Percentiles rank a stretch among this genome's conserved stretches.
Conservation (phyloP, 2,797 vertebrate genomes). For the Hydrocynus forskahlii region DNA sequence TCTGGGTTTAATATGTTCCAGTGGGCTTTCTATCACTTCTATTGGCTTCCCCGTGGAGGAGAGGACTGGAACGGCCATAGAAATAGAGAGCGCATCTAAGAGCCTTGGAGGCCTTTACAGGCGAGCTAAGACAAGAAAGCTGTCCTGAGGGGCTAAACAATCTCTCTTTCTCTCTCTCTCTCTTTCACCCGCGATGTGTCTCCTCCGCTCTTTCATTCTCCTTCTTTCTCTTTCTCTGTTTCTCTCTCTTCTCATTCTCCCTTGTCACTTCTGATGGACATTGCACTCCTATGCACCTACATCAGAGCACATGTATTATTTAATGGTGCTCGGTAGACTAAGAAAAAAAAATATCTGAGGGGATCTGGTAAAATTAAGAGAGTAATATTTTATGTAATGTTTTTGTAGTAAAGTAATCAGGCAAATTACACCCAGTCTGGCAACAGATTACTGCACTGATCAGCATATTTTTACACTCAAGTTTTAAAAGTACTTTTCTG, state of each 20-base stretch:
- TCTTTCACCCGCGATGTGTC: neutral
- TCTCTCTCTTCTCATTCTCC: neutral
- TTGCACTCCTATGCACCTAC: slow-evolving; percentile 49
- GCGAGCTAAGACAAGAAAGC: slow-evolving; percentile 53
- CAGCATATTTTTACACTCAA: no score
- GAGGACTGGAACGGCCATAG: slow-evolving; percentile 45
- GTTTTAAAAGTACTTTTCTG: no score
- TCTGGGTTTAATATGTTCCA: slow-evolving; percentile 34
- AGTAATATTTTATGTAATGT: no score
- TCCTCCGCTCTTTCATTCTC: neutral
- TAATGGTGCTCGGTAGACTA: slow-evolving; percentile 52
- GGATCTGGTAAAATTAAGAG: no score
- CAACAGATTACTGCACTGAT: no score
- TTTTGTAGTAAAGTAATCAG: no score
- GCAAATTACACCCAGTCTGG: no score
- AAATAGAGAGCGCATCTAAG: slow-evolving; percentile 51
- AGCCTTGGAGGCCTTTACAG: slow-evolving; percentile 52
- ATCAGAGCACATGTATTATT: slow-evolving; percentile 63
- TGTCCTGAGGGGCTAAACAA: slow-evolving; percentile 56
- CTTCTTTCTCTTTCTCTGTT: slow-evolving; percentile 21
- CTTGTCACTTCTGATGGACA: slow-evolving; percentile 44
- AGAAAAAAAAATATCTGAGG: slow-evolving; percentile 56
- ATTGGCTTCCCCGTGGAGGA: slow-evolving; percentile 36
- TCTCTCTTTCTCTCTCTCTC: slow-evolving; percentile 40
- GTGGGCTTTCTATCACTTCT: slow-evolving; percentile 14